Evolutionary conservation across 2,888 invertebrate genomes (phyloP).

Genomic region (Lepidochrysops patricia): DNA sequence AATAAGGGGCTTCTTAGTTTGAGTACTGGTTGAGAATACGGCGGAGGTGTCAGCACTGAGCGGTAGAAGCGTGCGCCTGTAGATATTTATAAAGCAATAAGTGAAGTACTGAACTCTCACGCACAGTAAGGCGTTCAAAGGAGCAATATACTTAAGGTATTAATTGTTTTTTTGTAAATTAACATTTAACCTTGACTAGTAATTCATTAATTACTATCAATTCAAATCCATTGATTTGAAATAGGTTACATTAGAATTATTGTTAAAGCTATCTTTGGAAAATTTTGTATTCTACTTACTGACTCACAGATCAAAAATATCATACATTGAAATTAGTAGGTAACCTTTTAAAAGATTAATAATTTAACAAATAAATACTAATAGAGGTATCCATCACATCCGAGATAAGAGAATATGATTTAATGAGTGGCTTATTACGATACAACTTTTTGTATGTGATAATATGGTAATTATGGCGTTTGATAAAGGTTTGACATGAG

Average conservation of each 20-base stretch:
- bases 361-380: not conserved
- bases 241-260: not conserved
- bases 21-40: not conserved
- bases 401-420: not conserved
- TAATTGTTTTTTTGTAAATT: not conserved
- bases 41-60: not conserved
- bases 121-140: not conserved
- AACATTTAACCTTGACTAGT: not conserved
- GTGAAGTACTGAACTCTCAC: not conserved
- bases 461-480: not conserved
- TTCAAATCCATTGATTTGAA: no score
- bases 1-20: not conserved
- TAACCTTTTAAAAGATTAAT: not conserved
- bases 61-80: not conserved
- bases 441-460: not conserved
- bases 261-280: no score
- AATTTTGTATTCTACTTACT: no score
- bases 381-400: not conserved
- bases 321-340: no score
- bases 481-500: constrained; percentile 2
- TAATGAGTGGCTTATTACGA: not conserved
- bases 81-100: not conserved
- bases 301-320: no score
- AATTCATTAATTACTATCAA: no score
- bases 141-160: not conserved